Evolutionary conservation across 2,113 vertebrate species (phyloP).

Genomic region (Tenrec ecaudatus): DNA sequence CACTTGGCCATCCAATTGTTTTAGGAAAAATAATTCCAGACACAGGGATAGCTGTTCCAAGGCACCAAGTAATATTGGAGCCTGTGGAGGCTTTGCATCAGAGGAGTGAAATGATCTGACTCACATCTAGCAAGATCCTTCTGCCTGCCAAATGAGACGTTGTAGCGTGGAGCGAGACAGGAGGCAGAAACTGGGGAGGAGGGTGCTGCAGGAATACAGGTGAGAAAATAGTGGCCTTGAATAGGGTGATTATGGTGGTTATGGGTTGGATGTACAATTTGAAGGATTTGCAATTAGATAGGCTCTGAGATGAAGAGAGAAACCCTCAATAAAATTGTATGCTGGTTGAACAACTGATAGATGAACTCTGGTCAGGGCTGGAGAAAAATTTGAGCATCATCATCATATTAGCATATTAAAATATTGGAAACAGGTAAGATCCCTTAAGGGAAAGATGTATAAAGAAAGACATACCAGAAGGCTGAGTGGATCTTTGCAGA

Average conservation of each 20-base stretch:
- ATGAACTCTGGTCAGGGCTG: background rate
- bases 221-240: background rate
- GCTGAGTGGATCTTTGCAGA: background rate
- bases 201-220: background rate
- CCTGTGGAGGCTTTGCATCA: background rate
- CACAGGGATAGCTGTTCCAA: background rate
- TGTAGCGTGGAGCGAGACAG: background rate
- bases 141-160: background rate
- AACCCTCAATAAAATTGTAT: background rate
- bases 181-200: background rate
- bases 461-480: background rate
- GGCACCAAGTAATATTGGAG: no score
- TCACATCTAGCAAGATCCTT: background rate
- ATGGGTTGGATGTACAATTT: background rate
- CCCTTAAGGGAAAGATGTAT: background rate
- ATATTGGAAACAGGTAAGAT: background rate
- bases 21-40: background rate
- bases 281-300: background rate
- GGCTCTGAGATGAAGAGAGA: background rate
- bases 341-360: background rate
- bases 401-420: background rate
- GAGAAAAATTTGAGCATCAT: background rate
- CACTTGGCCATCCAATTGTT: no score
- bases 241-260: background rate
- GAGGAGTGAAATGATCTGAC: background rate